Evolutionary conservation across 2,797 vertebrate genomes (phyloP).

Genomic region (Bufotes viridis): DNA sequence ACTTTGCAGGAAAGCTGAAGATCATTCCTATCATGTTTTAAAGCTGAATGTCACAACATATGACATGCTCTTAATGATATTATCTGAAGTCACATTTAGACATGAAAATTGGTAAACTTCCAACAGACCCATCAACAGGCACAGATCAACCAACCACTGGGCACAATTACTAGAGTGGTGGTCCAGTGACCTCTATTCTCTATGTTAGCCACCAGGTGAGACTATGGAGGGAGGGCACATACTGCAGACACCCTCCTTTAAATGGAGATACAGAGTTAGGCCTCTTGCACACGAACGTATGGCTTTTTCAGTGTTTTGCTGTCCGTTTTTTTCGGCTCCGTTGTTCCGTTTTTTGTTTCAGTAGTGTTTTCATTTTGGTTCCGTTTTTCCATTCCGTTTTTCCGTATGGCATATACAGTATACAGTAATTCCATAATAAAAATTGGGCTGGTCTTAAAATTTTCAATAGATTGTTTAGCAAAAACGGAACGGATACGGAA

Average conservation of each 20-base stretch:
- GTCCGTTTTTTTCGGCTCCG: too few relatives aligned
- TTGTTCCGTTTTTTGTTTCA: too few relatives aligned
- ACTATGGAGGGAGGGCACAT: background rate
- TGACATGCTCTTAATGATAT: background rate
- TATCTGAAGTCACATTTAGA: background rate
- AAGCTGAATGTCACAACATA: background rate
- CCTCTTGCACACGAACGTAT: too few relatives aligned
- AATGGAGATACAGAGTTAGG: background rate
- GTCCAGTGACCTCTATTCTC: background rate
- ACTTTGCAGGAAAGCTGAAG: background rate
- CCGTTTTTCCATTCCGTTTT: too few relatives aligned
- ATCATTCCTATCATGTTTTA: background rate
- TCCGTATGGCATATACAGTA: too few relatives aligned
- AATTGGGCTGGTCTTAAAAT: too few relatives aligned
- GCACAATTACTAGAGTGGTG: background rate
- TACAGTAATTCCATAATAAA: too few relatives aligned
- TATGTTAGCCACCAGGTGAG: background rate
- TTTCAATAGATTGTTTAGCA: too few relatives aligned
- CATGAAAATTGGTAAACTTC: background rate
- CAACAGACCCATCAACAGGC: background rate
- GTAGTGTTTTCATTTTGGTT: too few relatives aligned
- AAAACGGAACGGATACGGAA: too few relatives aligned
- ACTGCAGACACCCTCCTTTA: background rate
- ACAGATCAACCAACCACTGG: background rate
- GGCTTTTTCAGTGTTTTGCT: too few relatives aligned